Conservation (phyloP, 2,888 invertebrate species). For the Ernsta delagoae region DNA sequence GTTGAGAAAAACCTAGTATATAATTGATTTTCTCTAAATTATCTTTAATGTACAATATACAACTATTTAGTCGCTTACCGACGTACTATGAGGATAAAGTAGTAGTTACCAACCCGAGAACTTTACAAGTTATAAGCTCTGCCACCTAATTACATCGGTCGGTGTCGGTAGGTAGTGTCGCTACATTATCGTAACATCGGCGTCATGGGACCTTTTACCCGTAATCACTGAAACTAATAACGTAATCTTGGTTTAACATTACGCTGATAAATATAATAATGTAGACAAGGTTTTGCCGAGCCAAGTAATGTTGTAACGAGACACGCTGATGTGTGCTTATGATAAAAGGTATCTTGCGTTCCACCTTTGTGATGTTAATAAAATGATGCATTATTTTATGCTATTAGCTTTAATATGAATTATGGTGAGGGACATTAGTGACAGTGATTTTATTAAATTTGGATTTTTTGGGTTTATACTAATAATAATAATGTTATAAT, state of each 20-base stretch:
- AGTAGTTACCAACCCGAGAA: neutral
- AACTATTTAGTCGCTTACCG: too few species aligned
- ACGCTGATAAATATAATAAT: conserved; percentile 4
- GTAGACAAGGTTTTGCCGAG: neutral
- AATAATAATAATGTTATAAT: too few species aligned
- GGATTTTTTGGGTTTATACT: too few species aligned
- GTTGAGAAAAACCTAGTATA: too few species aligned
- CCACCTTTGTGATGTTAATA: neutral
- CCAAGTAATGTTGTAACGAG: neutral
- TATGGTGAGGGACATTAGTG: neutral
- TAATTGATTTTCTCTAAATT: too few species aligned
- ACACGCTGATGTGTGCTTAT: neutral
- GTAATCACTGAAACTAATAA: conserved; percentile 1
- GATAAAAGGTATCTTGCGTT: neutral
- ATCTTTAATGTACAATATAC: too few species aligned
- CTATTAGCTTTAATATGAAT: neutral
- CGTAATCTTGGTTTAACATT: neutral
- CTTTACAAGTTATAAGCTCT: neutral
- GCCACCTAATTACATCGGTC: neutral
- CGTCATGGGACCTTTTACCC: neutral
- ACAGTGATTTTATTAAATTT: too few species aligned
- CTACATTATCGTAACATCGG: neutral
- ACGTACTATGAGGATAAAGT: too few species aligned
- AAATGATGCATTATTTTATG: neutral
- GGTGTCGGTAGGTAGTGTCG: too few species aligned